These are phyloP conservation scores for Heliconius melpomene DNA, from an alignment of 1,140 invertebrate species.

Conservation along the genomic window DNA sequence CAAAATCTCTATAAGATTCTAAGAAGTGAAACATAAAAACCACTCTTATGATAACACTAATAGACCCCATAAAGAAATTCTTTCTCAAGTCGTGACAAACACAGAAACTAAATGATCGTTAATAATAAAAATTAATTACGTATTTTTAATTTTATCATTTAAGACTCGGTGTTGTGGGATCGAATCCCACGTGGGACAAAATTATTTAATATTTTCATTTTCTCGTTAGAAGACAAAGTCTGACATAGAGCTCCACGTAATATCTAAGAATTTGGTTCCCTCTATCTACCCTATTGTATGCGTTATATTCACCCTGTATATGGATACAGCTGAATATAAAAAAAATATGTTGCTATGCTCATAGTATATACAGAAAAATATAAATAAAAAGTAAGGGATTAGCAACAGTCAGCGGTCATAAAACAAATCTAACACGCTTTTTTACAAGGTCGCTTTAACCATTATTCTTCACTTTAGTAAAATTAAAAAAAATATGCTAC, in stretches of 20 bases:
- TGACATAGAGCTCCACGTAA: background rate
- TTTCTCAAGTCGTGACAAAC: constrained; percentile 36
- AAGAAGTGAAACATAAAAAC: background rate
- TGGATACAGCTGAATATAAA: too few relatives aligned
- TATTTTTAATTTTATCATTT: constrained; percentile 21
- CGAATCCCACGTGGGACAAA: background rate
- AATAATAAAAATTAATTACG: constrained; percentile 41
- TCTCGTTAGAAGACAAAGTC: background rate
- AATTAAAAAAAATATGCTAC: background rate
- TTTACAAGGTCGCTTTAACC: constrained; percentile 39
- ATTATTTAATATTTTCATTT: background rate
- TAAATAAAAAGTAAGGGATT: constrained; percentile 32
- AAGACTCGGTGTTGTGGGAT: background rate
- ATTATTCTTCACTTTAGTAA: background rate
- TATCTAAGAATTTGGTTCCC: background rate
- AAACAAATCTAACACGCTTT: constrained; percentile 55
- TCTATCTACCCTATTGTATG: background rate
- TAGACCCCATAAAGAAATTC: constrained; percentile 14
- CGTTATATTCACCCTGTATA: too few relatives aligned
- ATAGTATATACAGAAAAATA: background rate
- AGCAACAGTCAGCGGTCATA: constrained; percentile 42
- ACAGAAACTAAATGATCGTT: constrained; percentile 29
- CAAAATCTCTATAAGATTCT: background rate
- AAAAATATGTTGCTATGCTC: background rate
- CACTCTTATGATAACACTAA: background rate